Percentiles rank a stretch among this genome's conserved stretches.
Evolutionary conservation across 2,888 invertebrate species (phyloP).

Genomic region (Pseudococcus jackbeardsleyi): DNA sequence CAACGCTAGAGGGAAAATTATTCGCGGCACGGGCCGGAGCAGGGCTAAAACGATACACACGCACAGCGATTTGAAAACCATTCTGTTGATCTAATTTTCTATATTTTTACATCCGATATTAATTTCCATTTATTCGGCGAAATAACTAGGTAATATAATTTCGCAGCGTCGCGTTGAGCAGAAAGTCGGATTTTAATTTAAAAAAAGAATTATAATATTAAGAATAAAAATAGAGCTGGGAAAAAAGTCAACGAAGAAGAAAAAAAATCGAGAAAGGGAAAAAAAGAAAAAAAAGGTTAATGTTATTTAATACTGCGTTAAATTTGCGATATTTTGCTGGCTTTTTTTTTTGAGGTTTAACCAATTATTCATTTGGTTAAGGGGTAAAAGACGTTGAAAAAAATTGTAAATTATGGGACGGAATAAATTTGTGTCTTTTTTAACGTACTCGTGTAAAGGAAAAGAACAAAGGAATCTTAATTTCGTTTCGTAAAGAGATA

Average conservation of each 20-base stretch:
- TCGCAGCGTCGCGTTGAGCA: background rate
- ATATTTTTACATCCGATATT: conserved; percentile 6
- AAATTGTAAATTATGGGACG: conserved; percentile 40
- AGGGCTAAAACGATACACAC: background rate
- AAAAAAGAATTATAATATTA: conserved; percentile 41
- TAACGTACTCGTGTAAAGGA: background rate
- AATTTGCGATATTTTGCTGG: conserved; percentile 36
- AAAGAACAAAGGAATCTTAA: conserved; percentile 40
- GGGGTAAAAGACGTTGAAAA: background rate
- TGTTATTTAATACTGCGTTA: conserved; percentile 38
- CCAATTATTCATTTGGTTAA: conserved; percentile 35
- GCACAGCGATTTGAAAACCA: conserved; percentile 14
- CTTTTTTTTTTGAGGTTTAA: conserved; percentile 26
- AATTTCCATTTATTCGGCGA: conserved; percentile 15
- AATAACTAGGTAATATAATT: background rate
- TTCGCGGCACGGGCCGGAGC: background rate
- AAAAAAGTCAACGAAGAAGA: background rate
- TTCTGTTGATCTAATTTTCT: conserved; percentile 36
- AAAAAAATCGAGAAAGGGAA: background rate
- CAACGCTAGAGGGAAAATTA: background rate
- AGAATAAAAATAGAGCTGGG: background rate
- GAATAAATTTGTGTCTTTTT: conserved; percentile 45
- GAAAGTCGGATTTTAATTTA: background rate
- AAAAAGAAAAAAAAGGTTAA: conserved; percentile 10
- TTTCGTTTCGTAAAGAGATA: conserved; percentile 32